These are phyloP conservation scores for Nemoura dubitans DNA, from an alignment of 2,888 invertebrate genomes.

Conservation along the genomic window DNA sequence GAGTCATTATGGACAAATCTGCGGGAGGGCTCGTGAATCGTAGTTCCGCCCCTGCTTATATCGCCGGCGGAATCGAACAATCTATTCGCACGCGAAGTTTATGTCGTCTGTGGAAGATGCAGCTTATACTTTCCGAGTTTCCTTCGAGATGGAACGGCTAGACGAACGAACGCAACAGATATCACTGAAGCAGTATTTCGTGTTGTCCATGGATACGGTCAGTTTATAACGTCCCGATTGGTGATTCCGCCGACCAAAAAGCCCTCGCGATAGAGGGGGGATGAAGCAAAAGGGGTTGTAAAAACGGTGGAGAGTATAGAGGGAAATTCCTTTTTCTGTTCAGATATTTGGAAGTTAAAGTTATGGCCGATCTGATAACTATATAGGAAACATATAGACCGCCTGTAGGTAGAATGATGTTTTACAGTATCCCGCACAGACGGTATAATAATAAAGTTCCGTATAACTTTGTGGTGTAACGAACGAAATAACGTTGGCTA, in stretches of 20 bases:
- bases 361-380: slow-evolving; percentile 31
- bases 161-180: neutral
- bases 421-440: neutral
- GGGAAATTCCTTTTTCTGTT: slow-evolving; percentile 32
- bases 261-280: neutral
- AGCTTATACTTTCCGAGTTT: neutral
- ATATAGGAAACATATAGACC: slow-evolving; percentile 26
- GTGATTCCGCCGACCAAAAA: neutral
- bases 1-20: too few species aligned
- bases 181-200: neutral
- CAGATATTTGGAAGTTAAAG: slow-evolving; percentile 36
- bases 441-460: neutral
- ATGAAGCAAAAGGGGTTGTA: neutral
- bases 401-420: neutral
- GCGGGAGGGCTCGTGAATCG: too few species aligned
- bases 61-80: too few species aligned
- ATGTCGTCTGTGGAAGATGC: neutral
- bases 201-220: neutral
- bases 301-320: neutral
- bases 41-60: too few species aligned
- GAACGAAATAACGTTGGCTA: neutral
- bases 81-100: neutral
- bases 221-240: neutral
- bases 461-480: neutral
- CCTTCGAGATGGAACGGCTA: neutral